Evolutionary conservation across 1,140 invertebrate species (phyloP).

Genomic region (Ganaspis sp.): DNA sequence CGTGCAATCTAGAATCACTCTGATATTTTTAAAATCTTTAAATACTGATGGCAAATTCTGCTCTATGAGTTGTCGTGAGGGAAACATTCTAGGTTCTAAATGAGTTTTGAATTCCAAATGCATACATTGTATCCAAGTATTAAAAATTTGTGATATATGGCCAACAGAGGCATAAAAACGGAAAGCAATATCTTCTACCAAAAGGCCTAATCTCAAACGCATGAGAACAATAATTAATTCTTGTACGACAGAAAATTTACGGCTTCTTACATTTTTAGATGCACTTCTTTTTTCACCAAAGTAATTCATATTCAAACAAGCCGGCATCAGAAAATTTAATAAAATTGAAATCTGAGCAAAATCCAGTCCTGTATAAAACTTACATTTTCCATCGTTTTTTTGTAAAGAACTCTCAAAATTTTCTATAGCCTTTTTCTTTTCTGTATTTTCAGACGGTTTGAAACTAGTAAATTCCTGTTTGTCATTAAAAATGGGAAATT

Average conservation of each 20-base stretch:
- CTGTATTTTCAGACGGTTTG: background rate
- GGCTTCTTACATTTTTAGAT: background rate
- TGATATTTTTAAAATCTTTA: constrained; percentile 46
- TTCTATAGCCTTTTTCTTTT: background rate
- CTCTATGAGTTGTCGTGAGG: constrained; percentile 34
- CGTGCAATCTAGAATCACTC: constrained; percentile 45
- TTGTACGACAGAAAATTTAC: constrained; percentile 38
- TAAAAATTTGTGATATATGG: constrained; percentile 33
- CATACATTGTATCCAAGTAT: constrained; percentile 44
- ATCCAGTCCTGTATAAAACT: constrained; percentile 31
- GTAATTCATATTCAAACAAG: constrained; percentile 24
- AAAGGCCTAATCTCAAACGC: constrained; percentile 25
- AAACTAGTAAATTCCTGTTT: background rate
- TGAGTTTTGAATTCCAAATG: constrained; percentile 41
- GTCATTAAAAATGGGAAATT: background rate
- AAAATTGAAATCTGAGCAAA: constrained; percentile 25
- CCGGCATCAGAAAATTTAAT: background rate
- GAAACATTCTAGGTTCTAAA: constrained; percentile 44
- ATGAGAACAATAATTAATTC: constrained; percentile 44
- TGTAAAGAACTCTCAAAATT: background rate
- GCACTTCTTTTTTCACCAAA: constrained; percentile 3
- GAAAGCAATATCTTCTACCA: constrained; percentile 38
- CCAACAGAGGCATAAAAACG: constrained; percentile 38
- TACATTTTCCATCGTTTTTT: constrained; percentile 16
- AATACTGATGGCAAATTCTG: constrained; percentile 41